Percentiles rank a stretch among this genome's conserved stretches.
phyloP scores from a whole-genome alignment of 2,113 vertebrate species.

The Nothobranchius furzeri region DNA sequence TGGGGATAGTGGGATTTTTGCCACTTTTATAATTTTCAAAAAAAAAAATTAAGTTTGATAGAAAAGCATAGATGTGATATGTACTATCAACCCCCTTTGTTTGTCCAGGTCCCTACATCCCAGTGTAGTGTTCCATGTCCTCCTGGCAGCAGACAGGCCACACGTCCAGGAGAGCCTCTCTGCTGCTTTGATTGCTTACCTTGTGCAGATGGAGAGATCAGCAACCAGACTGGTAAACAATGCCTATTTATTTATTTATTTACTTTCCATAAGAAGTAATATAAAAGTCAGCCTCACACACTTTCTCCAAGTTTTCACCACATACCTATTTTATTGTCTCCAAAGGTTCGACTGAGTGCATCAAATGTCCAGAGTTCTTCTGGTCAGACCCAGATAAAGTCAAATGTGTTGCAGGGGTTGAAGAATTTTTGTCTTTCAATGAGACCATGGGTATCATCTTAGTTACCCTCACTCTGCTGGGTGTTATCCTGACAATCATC shows the following conservation, averaged over 20 bases:
- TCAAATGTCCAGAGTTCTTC: slow-evolving; percentile 70
- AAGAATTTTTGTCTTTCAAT: slow-evolving; percentile 76
- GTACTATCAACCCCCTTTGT: neutral
- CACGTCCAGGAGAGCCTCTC: slow-evolving; percentile 55
- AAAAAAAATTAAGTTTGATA: too few relatives aligned
- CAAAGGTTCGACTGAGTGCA: slow-evolving; percentile 76
- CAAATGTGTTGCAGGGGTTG: slow-evolving; percentile 66
- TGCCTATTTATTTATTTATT: neutral
- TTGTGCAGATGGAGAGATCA: slow-evolving; percentile 78
- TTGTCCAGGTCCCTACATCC: slow-evolving; percentile 72
- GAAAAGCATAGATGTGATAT: too few relatives aligned
- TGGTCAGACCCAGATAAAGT: slow-evolving; percentile 74
- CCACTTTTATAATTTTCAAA: too few relatives aligned
- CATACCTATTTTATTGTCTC: neutral
- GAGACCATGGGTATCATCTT: slow-evolving; percentile 78
- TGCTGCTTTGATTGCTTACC: slow-evolving; percentile 81
- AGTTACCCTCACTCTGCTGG: slow-evolving; percentile 65
- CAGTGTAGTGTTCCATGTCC: slow-evolving; percentile 70
- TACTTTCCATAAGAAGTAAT: too few relatives aligned
- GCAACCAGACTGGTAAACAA: slow-evolving; percentile 70
- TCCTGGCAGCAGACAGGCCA: slow-evolving; percentile 73
- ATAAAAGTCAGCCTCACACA: too few relatives aligned
- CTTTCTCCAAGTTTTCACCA: too few relatives aligned
- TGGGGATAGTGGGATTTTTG: slow-evolving; percentile 7
- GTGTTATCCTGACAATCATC: slow-evolving; percentile 59